These are phyloP conservation scores for Suillia variegata DNA, from an alignment of 2,888 invertebrate genomes.

Conservation along the genomic window DNA sequence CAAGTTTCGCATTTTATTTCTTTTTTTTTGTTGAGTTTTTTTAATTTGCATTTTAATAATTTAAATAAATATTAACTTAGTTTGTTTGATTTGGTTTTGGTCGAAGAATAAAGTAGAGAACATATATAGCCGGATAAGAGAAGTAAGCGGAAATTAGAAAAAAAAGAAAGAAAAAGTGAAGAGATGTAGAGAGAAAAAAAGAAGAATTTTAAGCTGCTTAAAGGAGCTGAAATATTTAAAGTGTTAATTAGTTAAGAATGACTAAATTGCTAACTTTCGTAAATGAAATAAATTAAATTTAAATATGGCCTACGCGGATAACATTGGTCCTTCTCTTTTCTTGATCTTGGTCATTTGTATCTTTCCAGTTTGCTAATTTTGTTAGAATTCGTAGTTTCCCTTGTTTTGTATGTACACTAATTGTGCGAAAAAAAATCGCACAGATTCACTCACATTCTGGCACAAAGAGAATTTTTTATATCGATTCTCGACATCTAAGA, in stretches of 20 bases:
- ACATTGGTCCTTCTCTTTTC: constrained; percentile 42
- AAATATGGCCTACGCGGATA: constrained; percentile 45
- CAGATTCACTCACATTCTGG: too few relatives aligned
- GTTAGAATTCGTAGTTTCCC: constrained; percentile 21
- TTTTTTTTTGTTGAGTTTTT: too few relatives aligned
- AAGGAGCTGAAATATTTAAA: constrained; percentile 11
- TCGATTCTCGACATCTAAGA: constrained; percentile 43
- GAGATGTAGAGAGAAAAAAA: constrained; percentile 11
- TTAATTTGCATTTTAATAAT: too few relatives aligned
- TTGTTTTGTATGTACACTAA: constrained; percentile 39
- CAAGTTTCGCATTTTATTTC: not conserved
- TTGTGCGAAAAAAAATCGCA: too few relatives aligned
- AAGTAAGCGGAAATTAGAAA: not conserved
- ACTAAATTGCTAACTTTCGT: constrained; percentile 41
- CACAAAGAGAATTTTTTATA: too few relatives aligned
- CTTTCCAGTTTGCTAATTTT: constrained; percentile 27
- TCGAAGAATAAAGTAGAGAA: too few relatives aligned
- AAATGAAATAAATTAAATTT: constrained; percentile 33
- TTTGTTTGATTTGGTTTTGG: too few relatives aligned
- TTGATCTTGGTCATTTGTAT: constrained; percentile 30
- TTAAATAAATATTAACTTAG: too few relatives aligned
- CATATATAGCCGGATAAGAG: too few relatives aligned
- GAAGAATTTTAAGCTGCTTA: too few relatives aligned
- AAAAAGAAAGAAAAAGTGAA: constrained; percentile 16
- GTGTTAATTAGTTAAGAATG: constrained; percentile 32